Percentiles rank a stretch among this genome's conserved stretches.
Conservation (phyloP, 2,797 vertebrate genomes). For the Enteromius radiatus region DNA sequence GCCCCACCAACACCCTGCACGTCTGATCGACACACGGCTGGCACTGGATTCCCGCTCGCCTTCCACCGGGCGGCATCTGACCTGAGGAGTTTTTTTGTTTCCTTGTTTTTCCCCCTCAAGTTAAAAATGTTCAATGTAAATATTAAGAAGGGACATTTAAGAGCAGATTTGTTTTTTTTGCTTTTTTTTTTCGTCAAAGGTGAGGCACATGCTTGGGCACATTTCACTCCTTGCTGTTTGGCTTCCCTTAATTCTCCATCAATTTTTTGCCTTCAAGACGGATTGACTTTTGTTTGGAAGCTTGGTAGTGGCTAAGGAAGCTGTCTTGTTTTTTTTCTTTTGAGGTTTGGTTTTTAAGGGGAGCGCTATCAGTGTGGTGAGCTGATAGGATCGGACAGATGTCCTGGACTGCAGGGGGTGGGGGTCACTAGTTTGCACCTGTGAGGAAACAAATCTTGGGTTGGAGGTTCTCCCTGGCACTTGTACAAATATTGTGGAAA, state of each 20-base stretch:
- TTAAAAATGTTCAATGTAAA: slow-evolving; percentile 88
- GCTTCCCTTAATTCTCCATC: slow-evolving; percentile 67
- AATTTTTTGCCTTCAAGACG: slow-evolving; percentile 63
- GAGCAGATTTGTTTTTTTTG: background rate
- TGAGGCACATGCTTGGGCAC: slow-evolving; percentile 71
- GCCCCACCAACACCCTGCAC: slow-evolving; percentile 63
- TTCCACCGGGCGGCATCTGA: slow-evolving; percentile 68
- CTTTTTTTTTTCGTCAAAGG: slow-evolving; percentile 46
- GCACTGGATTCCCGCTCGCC: slow-evolving; percentile 78
- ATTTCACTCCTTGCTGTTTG: slow-evolving; percentile 67
- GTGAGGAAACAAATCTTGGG: slow-evolving; percentile 67
- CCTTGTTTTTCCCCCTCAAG: background rate
- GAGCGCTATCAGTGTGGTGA: slow-evolving; percentile 66
- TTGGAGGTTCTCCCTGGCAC: slow-evolving; percentile 80
- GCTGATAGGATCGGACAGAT: slow-evolving; percentile 60
- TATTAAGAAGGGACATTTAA: slow-evolving; percentile 82
- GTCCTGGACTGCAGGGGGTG: slow-evolving; percentile 59
- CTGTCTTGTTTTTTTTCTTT: slow-evolving; percentile 65
- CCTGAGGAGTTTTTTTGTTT: too few relatives aligned
- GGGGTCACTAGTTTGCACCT: slow-evolving; percentile 70
- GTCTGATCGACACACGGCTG: slow-evolving; percentile 70
- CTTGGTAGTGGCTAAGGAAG: slow-evolving; percentile 71
- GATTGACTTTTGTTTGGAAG: slow-evolving; percentile 71
- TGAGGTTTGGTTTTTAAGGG: slow-evolving; percentile 66
- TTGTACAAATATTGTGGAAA: slow-evolving; percentile 88